phyloP scores from a whole-genome alignment of 2,888 invertebrate genomes.

The Escarpia spicata region DNA sequence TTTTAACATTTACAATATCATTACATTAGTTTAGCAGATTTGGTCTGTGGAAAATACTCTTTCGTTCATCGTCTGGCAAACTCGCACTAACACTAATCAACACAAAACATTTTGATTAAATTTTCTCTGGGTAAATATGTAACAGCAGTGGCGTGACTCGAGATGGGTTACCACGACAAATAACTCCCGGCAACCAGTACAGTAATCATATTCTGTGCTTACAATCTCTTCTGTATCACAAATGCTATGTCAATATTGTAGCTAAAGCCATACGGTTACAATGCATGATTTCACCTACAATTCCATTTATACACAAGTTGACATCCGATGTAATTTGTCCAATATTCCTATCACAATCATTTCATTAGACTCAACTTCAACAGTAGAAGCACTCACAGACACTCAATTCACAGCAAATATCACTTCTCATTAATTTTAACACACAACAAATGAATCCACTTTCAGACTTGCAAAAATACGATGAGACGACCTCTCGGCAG shows the following conservation, averaged over 20 bases:
- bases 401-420: too few species aligned
- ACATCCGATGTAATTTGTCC: not conserved
- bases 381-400: not conserved
- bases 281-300: not conserved
- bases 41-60: not conserved
- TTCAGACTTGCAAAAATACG: not conserved
- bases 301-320: not conserved
- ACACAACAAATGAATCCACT: too few species aligned
- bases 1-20: not conserved
- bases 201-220: not conserved
- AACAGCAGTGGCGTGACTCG: not conserved
- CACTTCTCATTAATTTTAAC: too few species aligned
- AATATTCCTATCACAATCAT: slow-evolving; percentile 16
- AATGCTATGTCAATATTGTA: slow-evolving; percentile 3
- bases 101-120: slow-evolving; percentile 10
- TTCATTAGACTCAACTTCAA: not conserved
- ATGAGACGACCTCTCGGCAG: not conserved
- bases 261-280: not conserved
- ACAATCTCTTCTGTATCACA: not conserved
- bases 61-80: not conserved
- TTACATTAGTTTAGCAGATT: not conserved
- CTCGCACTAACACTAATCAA: not conserved
- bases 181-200: not conserved
- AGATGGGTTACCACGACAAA: not conserved
- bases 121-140: not conserved